Percentiles rank a stretch among this genome's conserved stretches.
Conservation (phyloP, 1,140 invertebrate genomes). For the Drosophila nebulosa region DNA sequence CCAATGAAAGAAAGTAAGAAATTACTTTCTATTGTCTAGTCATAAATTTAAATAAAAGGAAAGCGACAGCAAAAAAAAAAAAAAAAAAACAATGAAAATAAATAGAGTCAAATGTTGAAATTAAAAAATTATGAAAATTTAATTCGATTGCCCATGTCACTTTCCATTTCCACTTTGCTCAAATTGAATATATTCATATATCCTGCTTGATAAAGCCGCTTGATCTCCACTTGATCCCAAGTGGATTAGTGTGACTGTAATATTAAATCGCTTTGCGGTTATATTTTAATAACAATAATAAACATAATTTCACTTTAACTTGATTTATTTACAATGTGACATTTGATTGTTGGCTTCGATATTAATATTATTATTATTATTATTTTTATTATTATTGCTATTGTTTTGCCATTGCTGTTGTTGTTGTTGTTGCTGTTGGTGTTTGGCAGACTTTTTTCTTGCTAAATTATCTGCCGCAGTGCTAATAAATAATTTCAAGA, state of each 20-base stretch:
- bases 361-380: conserved; percentile 39
- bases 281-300: conserved; percentile 69
- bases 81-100: no score
- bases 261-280: conserved; percentile 79
- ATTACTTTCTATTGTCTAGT: not conserved
- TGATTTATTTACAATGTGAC: conserved; percentile 52
- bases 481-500: conserved; percentile 53
- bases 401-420: conserved; percentile 25
- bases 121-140: conserved; percentile 45
- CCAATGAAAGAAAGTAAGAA: not conserved
- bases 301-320: conserved; percentile 72
- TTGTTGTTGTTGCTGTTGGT: not conserved
- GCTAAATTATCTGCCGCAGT: conserved; percentile 56
- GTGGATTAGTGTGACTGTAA: conserved; percentile 78
- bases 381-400: not conserved
- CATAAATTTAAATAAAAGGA: not conserved
- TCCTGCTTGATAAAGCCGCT: conserved; percentile 66
- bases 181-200: conserved; percentile 68
- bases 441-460: conserved; percentile 35
- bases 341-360: conserved; percentile 37
- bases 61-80: conserved; percentile 3
- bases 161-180: conserved; percentile 35
- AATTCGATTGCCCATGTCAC: conserved; percentile 46
- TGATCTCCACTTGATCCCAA: conserved; percentile 79
- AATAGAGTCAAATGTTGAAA: not conserved